phyloP scores from a whole-genome alignment of 2,797 vertebrate genomes.

The Coilia nasus region DNA sequence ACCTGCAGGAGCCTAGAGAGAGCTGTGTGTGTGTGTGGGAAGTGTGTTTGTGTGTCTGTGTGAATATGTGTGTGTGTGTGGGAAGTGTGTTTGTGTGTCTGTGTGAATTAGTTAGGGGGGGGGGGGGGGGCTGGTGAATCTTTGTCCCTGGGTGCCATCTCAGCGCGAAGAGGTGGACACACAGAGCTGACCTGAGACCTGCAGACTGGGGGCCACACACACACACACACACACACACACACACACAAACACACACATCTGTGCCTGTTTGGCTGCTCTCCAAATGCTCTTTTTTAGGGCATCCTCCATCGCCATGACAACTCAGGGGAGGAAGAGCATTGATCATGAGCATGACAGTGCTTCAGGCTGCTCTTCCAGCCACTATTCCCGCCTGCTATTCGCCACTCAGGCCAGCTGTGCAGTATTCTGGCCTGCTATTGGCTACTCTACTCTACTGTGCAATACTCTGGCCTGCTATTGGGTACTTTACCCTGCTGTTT shows the following conservation, averaged over 20 bases:
- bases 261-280: neutral
- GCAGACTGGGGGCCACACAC: too few species aligned
- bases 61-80: constrained; percentile 3
- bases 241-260: constrained; percentile 4
- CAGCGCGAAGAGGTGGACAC: neutral
- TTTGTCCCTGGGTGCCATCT: neutral
- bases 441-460: too few species aligned
- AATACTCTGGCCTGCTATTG: too few species aligned
- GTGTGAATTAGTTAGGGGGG: too few species aligned
- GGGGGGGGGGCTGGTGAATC: neutral
- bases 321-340: neutral
- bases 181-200: neutral
- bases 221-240: constrained; percentile 15
- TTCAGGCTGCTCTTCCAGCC: neutral
- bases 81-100: constrained; percentile 16
- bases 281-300: neutral
- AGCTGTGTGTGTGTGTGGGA: neutral
- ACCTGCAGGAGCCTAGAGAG: neutral
- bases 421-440: too few species aligned
- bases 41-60: neutral
- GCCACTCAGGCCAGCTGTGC: neutral
- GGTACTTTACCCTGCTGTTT: too few species aligned
- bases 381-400: too few species aligned
- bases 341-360: neutral
- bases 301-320: neutral